Evolutionary conservation across 2,113 vertebrate genomes (phyloP), one percentile per base, ranked within the genome.

Genomic region (Eulacestoma nigropectus): DNA sequence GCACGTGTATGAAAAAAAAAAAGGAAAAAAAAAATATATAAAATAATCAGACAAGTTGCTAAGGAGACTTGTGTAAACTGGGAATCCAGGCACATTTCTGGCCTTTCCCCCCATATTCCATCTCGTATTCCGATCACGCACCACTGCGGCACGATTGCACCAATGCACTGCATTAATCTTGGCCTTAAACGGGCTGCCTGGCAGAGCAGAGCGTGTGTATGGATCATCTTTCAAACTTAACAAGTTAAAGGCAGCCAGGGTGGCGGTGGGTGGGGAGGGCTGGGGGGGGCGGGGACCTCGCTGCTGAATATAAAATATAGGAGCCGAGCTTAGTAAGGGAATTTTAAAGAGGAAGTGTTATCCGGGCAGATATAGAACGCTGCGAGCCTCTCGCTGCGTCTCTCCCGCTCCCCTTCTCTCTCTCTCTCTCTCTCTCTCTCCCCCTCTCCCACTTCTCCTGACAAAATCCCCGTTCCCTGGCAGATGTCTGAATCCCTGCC

Each of bases 71-170:
- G 97, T 97, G 97, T 96, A 97, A 98, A 98, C 96, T 97, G 97
- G 77, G 97, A 95, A 96, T 67, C 20, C 93, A 98, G 97, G 96
- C 97, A 97, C 96, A 97, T 94, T 97, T 96, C 89, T 96, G 98
- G 96, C 98, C 98, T 98, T 96, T 97, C 97, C 97, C 96, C 97
- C 95, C 65, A 27, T 53, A 62, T 88, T 96, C 93, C 98, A 98
- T 98, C 98, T 97, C 74, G 98, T 95, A 99, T 99, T 99, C 99
- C 92, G 98, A 98, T 98, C 98, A 99, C 98, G 98, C 98, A 97
- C 96, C 98, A 98, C 98, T 99, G 98, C 98, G 97, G 98, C 98
- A 98, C 96, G 97, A 75, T 83, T 97, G 98, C 98, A 98, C 98
- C 98, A 98, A 98, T 98, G 98, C 98, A 97, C 98, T 97, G 98